Conservation (phyloP, 2,113 vertebrate genomes). For the Lagenorhynchus albirostris region DNA sequence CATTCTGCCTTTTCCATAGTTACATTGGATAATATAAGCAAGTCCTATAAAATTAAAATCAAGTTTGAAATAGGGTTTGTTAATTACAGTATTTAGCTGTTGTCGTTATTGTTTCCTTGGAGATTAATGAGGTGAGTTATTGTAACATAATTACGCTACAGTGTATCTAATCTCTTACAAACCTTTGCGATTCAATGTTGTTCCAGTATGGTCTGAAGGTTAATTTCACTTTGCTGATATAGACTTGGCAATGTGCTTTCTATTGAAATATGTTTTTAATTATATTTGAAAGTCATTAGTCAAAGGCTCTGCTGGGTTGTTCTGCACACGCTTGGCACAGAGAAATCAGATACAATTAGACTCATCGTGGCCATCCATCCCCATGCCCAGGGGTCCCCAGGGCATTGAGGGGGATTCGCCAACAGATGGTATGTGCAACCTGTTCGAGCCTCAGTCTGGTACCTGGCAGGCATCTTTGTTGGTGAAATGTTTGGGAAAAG, state of each 20-base stretch:
- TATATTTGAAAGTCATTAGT: constrained; percentile 81
- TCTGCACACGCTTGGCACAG: background rate
- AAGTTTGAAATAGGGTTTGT: constrained; percentile 82
- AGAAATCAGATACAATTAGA: constrained; percentile 49
- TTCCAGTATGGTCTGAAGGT: constrained; percentile 83
- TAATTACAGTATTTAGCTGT: constrained; percentile 85
- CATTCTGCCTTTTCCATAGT: constrained; percentile 65
- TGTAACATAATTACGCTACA: constrained; percentile 84
- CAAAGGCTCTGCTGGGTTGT: constrained; percentile 69
- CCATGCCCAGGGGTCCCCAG: background rate
- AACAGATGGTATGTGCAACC: background rate
- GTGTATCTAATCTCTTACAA: constrained; percentile 83
- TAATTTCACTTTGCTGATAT: constrained; percentile 83
- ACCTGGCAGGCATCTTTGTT: background rate
- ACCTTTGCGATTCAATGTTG: constrained; percentile 79
- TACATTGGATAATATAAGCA: constrained; percentile 74
- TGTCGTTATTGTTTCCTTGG: constrained; percentile 86
- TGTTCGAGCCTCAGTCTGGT: background rate
- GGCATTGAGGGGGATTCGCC: background rate
- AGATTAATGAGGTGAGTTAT: constrained; percentile 89
- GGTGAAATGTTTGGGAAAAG: background rate
- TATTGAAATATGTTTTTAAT: constrained; percentile 82
- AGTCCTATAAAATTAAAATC: constrained; percentile 82
- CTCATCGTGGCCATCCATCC: background rate
- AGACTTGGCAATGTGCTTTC: constrained; percentile 77